phyloP scores from a whole-genome alignment of 2,888 invertebrate species.

The Torymus texanus region DNA sequence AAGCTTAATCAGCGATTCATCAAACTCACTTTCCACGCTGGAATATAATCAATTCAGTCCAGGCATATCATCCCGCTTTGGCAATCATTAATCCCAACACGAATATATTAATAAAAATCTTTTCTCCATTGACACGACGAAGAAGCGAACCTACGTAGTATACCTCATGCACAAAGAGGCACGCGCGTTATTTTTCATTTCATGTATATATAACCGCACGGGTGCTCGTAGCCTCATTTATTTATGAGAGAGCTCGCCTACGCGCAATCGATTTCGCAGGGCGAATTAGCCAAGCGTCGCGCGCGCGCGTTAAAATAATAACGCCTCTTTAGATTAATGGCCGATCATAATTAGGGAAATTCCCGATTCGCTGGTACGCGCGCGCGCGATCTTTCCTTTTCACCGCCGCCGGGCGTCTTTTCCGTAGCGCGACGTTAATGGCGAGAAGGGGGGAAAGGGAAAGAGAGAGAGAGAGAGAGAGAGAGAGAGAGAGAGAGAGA shows the following conservation, averaged over 20 bases:
- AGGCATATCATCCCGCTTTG: no score
- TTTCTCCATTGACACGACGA: background rate
- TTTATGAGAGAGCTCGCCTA: conserved; percentile 66
- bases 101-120: conserved; percentile 33
- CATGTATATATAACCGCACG: conserved; percentile 59
- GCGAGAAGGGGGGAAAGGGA: no score
- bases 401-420: conserved; percentile 6
- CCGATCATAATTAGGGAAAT: conserved; percentile 73
- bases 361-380: conserved; percentile 61
- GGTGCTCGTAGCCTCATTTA: conserved; percentile 61
- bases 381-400: no score
- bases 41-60: no score
- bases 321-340: conserved; percentile 71
- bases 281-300: conserved; percentile 69
- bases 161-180: background rate
- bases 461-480: background rate
- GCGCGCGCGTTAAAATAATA: conserved; percentile 71
- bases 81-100: conserved; percentile 6
- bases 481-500: background rate
- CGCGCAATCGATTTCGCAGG: conserved; percentile 69
- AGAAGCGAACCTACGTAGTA: background rate
- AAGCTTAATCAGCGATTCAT: no score
- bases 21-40: no score
- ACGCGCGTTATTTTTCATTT: conserved; percentile 64
- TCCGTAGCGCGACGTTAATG: background rate